Evolutionary conservation across 1,140 invertebrate genomes (phyloP).

Genomic region (Amyelois transitella): DNA sequence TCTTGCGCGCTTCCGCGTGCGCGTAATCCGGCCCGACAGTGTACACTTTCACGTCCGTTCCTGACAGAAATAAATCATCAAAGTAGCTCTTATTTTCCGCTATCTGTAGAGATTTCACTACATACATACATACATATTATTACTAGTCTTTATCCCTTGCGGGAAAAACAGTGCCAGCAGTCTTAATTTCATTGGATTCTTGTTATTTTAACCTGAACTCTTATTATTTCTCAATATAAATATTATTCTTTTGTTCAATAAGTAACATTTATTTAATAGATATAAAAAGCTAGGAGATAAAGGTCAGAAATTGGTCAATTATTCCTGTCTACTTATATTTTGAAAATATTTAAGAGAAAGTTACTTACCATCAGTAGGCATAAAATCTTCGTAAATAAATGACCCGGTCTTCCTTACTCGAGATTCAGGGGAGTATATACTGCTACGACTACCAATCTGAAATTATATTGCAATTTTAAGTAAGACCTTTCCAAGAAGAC

Average conservation of each 20-base stretch:
- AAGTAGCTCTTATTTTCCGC: constrained; percentile 11
- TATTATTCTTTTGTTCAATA: no score
- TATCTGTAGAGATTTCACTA: neutral
- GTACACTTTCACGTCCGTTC: constrained; percentile 79
- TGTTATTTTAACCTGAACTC: no score
- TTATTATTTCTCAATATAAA: no score
- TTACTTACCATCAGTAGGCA: constrained; percentile 97
- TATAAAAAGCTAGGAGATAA: no score
- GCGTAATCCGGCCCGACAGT: constrained; percentile 96
- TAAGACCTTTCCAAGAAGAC: neutral
- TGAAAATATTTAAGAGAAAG: neutral
- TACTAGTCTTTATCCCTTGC: no score
- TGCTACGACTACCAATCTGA: constrained; percentile 97
- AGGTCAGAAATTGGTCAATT: no score
- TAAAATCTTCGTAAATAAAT: constrained; percentile 99
- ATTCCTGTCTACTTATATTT: neutral
- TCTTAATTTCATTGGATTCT: no score
- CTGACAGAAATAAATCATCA: constrained; percentile 28
- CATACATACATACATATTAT: neutral
- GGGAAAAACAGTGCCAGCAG: no score
- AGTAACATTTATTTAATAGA: no score
- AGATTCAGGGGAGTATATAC: constrained; percentile 98
- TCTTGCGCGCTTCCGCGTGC: constrained; percentile 99
- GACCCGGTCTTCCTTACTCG: constrained; percentile 97
- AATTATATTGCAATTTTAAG: constrained; percentile 23